These are phyloP conservation scores for Epinephelus fuscoguttatus DNA, from an alignment of 2,113 vertebrate genomes.

Conservation along the genomic window DNA sequence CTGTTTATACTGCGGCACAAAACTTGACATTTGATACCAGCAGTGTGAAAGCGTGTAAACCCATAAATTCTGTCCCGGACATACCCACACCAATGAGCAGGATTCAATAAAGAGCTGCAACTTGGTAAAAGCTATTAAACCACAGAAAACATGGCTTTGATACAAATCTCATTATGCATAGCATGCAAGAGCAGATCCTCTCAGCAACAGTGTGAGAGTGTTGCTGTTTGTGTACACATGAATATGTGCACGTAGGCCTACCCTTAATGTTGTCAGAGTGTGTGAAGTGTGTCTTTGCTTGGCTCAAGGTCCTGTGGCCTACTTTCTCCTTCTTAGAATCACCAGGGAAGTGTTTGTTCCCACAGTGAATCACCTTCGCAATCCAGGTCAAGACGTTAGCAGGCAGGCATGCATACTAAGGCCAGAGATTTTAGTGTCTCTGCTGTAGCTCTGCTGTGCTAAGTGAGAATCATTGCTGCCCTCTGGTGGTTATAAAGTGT, in stretches of 20 bases:
- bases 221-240: constrained; percentile 2
- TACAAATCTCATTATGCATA: not conserved
- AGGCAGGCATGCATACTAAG: constrained; percentile 33
- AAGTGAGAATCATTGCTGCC: constrained; percentile 22
- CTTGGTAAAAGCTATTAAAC: not conserved
- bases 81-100: not conserved
- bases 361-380: constrained; percentile 41
- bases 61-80: too few species aligned
- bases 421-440: not conserved
- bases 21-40: constrained; percentile 34
- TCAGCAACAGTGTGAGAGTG: not conserved
- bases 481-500: constrained; percentile 54
- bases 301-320: constrained; percentile 40
- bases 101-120: constrained; percentile 2
- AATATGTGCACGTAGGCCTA: not conserved
- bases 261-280: constrained; percentile 17
- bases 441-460: not conserved
- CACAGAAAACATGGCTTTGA: constrained; percentile 16
- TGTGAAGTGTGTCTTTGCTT: constrained; percentile 42
- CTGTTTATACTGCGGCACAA: not conserved
- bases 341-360: constrained; percentile 31
- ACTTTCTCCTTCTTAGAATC: constrained; percentile 36
- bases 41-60: not conserved
- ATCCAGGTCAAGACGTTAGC: constrained; percentile 61
- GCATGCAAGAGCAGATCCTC: constrained; percentile 1